Evolutionary conservation across 2,797 vertebrate species (phyloP).

Genomic region (Gambelia wislizenii): DNA sequence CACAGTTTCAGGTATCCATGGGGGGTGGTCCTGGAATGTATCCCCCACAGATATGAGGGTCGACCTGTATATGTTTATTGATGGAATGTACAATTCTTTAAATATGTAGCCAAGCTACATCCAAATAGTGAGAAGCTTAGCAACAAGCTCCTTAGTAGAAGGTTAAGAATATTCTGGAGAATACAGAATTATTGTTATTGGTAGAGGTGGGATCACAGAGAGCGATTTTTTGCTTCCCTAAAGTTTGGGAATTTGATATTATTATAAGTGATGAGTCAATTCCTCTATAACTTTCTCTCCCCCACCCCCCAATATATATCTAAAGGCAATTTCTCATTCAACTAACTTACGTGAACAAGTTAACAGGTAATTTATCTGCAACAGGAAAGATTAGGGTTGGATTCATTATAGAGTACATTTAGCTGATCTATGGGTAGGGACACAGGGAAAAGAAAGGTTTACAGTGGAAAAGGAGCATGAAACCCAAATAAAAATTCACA

Average conservation of each 20-base stretch:
- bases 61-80: background rate
- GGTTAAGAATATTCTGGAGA: background rate
- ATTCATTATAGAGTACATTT: background rate
- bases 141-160: background rate
- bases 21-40: too few relatives aligned
- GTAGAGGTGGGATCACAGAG: too few relatives aligned
- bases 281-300: too few relatives aligned
- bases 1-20: too few relatives aligned
- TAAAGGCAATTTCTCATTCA: background rate
- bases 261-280: background rate
- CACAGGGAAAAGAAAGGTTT: background rate
- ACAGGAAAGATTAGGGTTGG: background rate
- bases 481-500: background rate
- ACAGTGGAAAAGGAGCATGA: background rate
- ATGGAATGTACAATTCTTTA: background rate
- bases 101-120: too few relatives aligned
- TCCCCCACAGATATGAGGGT: too few relatives aligned
- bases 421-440: background rate
- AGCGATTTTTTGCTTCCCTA: background rate
- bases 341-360: background rate
- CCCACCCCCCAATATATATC: background rate
- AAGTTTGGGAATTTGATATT: background rate
- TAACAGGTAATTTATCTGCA: background rate
- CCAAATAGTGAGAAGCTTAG: background rate
- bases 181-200: background rate